phyloP scores from a whole-genome alignment of 2,888 invertebrate genomes.

The Priocnemis perturbator region DNA sequence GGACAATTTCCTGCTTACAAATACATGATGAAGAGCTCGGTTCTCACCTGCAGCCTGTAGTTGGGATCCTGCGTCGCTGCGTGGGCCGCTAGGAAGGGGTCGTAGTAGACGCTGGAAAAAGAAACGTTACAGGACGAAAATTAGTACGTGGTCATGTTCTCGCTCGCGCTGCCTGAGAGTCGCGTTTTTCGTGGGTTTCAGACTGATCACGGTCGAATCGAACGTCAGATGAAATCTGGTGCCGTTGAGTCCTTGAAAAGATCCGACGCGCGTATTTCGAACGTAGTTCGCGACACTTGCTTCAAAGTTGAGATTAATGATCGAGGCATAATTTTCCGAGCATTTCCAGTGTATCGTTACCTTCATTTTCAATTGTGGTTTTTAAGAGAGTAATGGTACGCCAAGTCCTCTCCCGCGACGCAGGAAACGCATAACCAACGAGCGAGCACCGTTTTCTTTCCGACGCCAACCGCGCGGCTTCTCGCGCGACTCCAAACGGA shows the following conservation, averaged over 20 bases:
- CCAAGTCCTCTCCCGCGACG: too few relatives aligned
- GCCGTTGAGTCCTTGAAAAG: too few relatives aligned
- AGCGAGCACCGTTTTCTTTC: too few relatives aligned
- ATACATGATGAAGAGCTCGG: constrained; percentile 36
- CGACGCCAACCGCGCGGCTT: too few relatives aligned
- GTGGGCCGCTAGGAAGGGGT: constrained; percentile 94
- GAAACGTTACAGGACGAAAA: constrained; percentile 50
- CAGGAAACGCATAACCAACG: too few relatives aligned
- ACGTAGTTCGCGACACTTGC: too few relatives aligned
- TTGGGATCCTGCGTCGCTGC: constrained; percentile 88
- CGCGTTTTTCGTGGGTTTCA: too few relatives aligned
- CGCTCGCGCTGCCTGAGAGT: neutral
- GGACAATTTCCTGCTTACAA: constrained; percentile 37
- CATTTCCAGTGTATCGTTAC: too few relatives aligned
- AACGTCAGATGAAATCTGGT: neutral
- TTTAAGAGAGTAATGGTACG: too few relatives aligned
- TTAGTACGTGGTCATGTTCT: neutral
- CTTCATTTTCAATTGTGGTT: too few relatives aligned
- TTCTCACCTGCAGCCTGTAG: constrained; percentile 92
- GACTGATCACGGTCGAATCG: neutral
- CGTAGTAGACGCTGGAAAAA: constrained; percentile 92
- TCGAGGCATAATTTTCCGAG: neutral
- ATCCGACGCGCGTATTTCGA: too few relatives aligned
- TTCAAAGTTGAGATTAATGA: neutral
- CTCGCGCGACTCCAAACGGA: too few relatives aligned